A percentile compares a stretch with the other conserved stretches of the same genome.
Evolutionary conservation across 1,140 invertebrate species (phyloP).

Genomic region (Listronotus oregonensis): DNA sequence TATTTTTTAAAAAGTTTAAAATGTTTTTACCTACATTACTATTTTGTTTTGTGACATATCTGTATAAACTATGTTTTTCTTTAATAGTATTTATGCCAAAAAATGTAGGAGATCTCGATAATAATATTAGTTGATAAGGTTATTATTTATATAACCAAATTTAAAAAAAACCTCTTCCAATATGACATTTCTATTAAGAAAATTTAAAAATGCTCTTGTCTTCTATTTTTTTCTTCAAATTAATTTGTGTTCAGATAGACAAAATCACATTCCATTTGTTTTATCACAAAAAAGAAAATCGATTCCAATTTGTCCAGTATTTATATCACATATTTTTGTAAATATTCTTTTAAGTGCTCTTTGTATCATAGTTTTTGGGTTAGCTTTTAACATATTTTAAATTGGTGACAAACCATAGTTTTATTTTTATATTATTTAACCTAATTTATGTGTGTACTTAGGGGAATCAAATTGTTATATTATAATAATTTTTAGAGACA

Average conservation of each 20-base stretch:
- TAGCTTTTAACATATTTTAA: slow-evolving; percentile 32
- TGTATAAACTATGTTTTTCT: not conserved
- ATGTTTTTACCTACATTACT: too few species aligned
- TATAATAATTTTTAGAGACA: slow-evolving; percentile 52
- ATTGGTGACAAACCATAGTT: slow-evolving; percentile 36
- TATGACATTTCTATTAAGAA: slow-evolving; percentile 17
- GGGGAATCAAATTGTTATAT: slow-evolving; percentile 53
- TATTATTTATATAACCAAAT: slow-evolving; percentile 11
- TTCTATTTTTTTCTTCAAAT: not conserved
- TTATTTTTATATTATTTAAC: slow-evolving; percentile 43
- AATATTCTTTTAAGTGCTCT: slow-evolving; percentile 16
- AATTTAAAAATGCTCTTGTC: slow-evolving; percentile 16
- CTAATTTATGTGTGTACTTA: slow-evolving; percentile 50
- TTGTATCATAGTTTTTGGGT: slow-evolving; percentile 21
- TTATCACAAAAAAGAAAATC: slow-evolving; percentile 8
- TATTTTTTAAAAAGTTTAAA: too few species aligned
- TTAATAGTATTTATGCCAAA: not conserved
- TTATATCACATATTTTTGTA: slow-evolving; percentile 25
- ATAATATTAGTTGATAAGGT: slow-evolving; percentile 7
- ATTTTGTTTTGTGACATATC: too few species aligned
- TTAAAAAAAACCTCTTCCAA: not conserved
- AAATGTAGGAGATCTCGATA: slow-evolving; percentile 23
- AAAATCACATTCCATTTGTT: slow-evolving; percentile 28
- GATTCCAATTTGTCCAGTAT: slow-evolving; percentile 33
- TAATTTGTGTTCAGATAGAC: not conserved